Base-by-base conservation (phyloP, 2,888 invertebrate genomes). In the Platynereis dumerilii region DNA sequence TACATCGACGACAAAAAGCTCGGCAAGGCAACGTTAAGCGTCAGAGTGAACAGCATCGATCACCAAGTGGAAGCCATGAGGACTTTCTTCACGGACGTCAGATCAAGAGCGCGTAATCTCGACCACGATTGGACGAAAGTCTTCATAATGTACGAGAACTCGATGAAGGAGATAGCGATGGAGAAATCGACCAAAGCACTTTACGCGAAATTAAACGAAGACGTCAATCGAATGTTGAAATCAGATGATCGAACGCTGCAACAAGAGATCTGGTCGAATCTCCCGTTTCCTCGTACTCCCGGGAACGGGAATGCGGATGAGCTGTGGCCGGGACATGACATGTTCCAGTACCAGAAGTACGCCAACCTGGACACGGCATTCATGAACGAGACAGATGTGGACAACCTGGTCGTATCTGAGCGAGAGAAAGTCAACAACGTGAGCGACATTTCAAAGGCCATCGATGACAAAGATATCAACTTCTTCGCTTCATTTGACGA, bases 111-210 rank as follows among this genome's bases (percentile, higher is more conserved):
- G 15, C 45, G 63, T 15, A 63, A 63, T 45, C 27, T 63, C 15
- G 44, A 63, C 63, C 63, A 63, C 22, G 63, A 63, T 39, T 63
- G 63, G 63, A 29, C 17, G 24, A 63, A 63, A 52, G 56, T 63
- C 26, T 20, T 20, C 15, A 52, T 44, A 22, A 52, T 57, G 3
- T 27, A 45, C 17, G 29, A 27, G 22, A 26, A 27, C 7, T 57
- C 26, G 22, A 57, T 27, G 63, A 29, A 20, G 34, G 20, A 29
- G 12, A 57, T 63, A 2, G 52, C 34, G 26, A 5, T 17, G 7
- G 63, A 63, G 22, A 20, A 63, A 34, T 34, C 58, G 1, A 63
- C 63, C 7, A 55, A 45, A 24, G 12, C 10, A 15, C 17, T 63
- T 5, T 63, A 63, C 27, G 53, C n/a, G 15, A 27, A 63, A 15